phyloP scores from a whole-genome alignment of 2,888 invertebrate genomes.

The Gisinianus flammeolus region DNA sequence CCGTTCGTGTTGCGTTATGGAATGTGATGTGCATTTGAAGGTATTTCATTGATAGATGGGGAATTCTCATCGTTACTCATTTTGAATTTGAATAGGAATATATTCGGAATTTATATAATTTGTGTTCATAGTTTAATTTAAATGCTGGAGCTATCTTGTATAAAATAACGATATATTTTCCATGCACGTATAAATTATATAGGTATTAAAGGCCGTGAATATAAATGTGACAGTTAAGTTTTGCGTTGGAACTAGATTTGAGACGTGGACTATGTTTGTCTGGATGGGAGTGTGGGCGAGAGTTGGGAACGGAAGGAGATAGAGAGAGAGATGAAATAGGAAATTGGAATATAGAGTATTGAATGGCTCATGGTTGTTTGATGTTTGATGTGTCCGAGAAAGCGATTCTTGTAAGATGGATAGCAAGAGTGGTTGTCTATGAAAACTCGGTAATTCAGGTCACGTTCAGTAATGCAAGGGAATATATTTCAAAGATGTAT shows the following conservation, averaged over 20 bases:
- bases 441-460: constrained; percentile 45
- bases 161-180: constrained; percentile 20
- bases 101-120: background rate
- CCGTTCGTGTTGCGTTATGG: too few relatives aligned
- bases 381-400: constrained; percentile 43
- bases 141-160: background rate
- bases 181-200: constrained; percentile 17
- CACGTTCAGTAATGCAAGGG: constrained; percentile 55
- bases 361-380: constrained; percentile 35
- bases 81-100: too few relatives aligned
- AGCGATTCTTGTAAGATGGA: constrained; percentile 47
- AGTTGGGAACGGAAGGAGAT: too few relatives aligned
- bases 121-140: background rate
- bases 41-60: too few relatives aligned
- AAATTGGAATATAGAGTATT: constrained; percentile 29
- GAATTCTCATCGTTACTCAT: too few relatives aligned
- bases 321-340: constrained; percentile 19
- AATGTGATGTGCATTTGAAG: too few relatives aligned
- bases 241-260: background rate
- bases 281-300: background rate
- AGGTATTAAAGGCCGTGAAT: constrained; percentile 10
- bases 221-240: constrained; percentile 12
- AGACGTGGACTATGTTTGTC: background rate
- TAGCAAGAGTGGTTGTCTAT: constrained; percentile 31
- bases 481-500: constrained; percentile 57